Percentiles rank a stretch among this genome's conserved stretches.
phyloP scores from a whole-genome alignment of 92 coral and sea anemone species.

The Epizoanthus rinbou region DNA sequence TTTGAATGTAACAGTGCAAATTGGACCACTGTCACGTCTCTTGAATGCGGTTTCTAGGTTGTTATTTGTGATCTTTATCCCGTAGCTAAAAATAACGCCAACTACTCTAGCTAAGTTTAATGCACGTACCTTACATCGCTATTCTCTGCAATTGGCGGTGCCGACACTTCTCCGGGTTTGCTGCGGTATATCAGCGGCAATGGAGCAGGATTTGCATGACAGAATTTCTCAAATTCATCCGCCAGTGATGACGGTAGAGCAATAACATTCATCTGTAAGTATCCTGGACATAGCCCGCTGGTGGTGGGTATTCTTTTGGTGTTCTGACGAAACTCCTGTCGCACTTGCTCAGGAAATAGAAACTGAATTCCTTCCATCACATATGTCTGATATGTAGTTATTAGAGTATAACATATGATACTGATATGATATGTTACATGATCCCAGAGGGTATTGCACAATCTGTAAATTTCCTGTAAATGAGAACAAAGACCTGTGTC shows the following conservation, averaged over 20 bases:
- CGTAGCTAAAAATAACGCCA: not conserved
- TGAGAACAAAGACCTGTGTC: no score
- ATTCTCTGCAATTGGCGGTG: not conserved
- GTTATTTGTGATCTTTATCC: no score
- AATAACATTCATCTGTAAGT: not conserved
- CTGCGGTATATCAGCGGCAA: not conserved
- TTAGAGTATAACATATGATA: no score
- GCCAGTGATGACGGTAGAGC: not conserved
- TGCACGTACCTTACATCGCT: not conserved
- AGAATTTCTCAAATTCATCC: not conserved
- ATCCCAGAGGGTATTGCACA: no score
- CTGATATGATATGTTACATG: no score
- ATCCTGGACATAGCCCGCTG: not conserved
- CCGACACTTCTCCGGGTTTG: not conserved
- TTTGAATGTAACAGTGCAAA: no score
- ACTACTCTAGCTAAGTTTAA: no score
- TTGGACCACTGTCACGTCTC: no score
- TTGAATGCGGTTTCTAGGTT: no score
- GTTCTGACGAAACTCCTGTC: not conserved
- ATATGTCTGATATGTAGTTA: no score
- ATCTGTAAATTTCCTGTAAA: no score
- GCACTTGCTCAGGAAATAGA: not conserved
- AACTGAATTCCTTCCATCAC: not conserved
- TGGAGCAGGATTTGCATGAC: not conserved
- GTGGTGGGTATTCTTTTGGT: not conserved